Conservation (phyloP, 2,113 vertebrate genomes). For the Nyctibius bracteatus region DNA sequence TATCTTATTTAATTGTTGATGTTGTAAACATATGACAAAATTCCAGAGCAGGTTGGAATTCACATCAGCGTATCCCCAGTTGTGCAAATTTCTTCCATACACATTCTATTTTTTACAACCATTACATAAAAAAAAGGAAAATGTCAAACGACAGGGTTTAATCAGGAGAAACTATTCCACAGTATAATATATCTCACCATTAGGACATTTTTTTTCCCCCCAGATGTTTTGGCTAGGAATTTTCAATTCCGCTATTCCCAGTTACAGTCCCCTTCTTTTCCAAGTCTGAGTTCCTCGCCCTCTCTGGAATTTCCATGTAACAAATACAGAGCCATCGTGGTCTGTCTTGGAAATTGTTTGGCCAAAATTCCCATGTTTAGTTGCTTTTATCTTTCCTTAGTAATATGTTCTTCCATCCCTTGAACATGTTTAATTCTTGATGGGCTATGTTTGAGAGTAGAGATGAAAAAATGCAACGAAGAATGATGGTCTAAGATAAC, state of each 20-base stretch:
- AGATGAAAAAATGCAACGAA: not conserved
- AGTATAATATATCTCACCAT: not conserved
- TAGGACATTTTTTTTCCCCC: rapidly evolving
- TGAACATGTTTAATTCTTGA: not conserved
- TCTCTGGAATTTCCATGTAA: not conserved
- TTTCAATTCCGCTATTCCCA: not conserved
- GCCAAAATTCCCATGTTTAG: not conserved
- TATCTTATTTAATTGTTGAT: not conserved
- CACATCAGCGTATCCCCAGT: rapidly evolving
- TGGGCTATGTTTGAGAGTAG: not conserved
- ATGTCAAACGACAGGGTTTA: not conserved
- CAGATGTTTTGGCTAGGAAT: not conserved
- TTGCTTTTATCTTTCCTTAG: not conserved
- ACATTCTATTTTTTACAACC: not conserved
- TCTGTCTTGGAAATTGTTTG: not conserved
- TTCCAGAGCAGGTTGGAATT: not conserved
- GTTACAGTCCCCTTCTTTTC: not conserved
- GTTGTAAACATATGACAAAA: not conserved
- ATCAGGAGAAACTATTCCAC: not conserved
- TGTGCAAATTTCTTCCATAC: not conserved
- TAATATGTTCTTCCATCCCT: not conserved
- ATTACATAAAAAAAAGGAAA: not conserved
- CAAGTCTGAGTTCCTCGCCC: not conserved
- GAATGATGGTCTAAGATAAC: not conserved
- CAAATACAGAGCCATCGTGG: not conserved